Evolutionary conservation across 2,797 vertebrate genomes (phyloP).

Genomic region (Podargus strigoides): DNA sequence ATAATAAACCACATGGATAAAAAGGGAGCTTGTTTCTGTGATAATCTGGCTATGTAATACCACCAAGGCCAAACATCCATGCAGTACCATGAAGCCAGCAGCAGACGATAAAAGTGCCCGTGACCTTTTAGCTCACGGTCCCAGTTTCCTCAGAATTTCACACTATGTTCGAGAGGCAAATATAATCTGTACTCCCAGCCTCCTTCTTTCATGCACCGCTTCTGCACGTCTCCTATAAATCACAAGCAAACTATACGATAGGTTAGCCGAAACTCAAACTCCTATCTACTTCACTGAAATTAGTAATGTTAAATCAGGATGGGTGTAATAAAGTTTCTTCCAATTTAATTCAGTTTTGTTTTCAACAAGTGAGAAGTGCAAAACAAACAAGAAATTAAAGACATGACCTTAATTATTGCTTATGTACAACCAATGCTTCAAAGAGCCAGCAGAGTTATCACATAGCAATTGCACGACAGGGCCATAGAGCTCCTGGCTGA

Average conservation of each 20-base stretch:
- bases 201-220: not conserved
- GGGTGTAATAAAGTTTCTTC: no score
- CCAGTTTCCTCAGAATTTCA: conserved; percentile 15
- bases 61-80: not conserved
- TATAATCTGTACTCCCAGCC: not conserved
- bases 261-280: not conserved
- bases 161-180: not conserved
- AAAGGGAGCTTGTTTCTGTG: not conserved
- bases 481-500: not conserved
- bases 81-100: not conserved
- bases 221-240: not conserved
- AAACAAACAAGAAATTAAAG: not conserved
- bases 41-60: not conserved
- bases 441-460: not conserved
- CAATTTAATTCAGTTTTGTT: not conserved
- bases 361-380: not conserved
- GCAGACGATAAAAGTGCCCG: conserved; percentile 19
- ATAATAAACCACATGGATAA: not conserved
- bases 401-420: not conserved
- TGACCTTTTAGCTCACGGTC: conserved; percentile 49
- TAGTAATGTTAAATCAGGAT: no score
- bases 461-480: accelerated
- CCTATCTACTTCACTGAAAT: not conserved
- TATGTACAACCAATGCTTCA: accelerated
- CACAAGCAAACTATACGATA: not conserved